A percentile compares a stretch with the other conserved stretches of the same genome.
Evolutionary conservation across 1,140 invertebrate species (phyloP).

Genomic region (Apis florea): DNA sequence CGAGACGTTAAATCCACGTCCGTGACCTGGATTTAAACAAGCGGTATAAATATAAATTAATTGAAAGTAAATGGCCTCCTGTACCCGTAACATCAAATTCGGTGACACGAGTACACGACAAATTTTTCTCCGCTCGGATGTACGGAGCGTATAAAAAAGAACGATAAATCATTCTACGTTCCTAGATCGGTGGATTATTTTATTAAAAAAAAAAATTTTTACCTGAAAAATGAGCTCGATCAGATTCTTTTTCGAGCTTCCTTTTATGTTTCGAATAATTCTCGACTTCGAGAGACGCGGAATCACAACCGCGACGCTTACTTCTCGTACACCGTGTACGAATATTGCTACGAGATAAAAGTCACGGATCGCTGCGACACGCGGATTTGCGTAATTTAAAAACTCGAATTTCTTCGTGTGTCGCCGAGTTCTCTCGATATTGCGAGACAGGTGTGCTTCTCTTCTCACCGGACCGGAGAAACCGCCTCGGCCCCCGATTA

Average conservation of each 20-base stretch:
- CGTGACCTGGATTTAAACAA: slow-evolving; percentile 17
- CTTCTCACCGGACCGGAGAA: background rate
- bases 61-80: slow-evolving; percentile 16
- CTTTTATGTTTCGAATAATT: too few species aligned
- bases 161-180: too few species aligned
- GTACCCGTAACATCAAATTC: slow-evolving; percentile 7
- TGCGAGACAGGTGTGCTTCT: background rate
- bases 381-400: slow-evolving; percentile 32
- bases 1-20: background rate
- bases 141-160: too few species aligned
- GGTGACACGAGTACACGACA: slow-evolving; percentile 31
- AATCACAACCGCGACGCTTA: too few species aligned
- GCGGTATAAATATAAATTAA: slow-evolving; percentile 26
- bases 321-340: background rate
- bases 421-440: background rate
- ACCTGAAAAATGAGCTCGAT: too few species aligned
- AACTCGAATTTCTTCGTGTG: background rate
- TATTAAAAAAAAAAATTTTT: too few species aligned
- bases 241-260: too few species aligned
- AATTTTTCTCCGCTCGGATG: background rate
- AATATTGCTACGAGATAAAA: slow-evolving; percentile 13
- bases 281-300: too few species aligned
- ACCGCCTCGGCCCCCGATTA: slow-evolving; percentile 27
- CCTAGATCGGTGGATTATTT: too few species aligned
- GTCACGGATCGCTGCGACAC: background rate